A percentile compares a stretch with the other conserved stretches of the same genome.
These are phyloP conservation scores for Ctena decussata DNA, from an alignment of 2,888 invertebrate genomes.

Conservation along the genomic window DNA sequence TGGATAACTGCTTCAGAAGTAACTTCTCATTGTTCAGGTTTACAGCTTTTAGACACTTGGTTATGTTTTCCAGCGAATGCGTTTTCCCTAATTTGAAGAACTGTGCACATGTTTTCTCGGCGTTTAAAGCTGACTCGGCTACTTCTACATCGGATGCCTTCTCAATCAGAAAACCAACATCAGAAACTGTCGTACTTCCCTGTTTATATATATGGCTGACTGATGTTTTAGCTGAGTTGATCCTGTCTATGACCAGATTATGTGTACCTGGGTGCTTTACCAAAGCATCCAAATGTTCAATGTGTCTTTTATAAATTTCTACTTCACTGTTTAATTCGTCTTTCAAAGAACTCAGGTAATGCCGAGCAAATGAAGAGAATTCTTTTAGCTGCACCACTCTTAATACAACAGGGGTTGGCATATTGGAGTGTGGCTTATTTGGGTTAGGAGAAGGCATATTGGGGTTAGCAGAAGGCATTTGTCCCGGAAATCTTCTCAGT, in stretches of 20 bases:
- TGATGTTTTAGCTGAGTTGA: neutral
- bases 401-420: neutral
- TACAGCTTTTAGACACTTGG: neutral
- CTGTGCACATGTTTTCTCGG: neutral
- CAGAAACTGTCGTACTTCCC: neutral
- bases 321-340: neutral
- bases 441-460: neutral
- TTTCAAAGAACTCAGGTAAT: neutral
- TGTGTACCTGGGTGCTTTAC: neutral
- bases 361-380: neutral
- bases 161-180: neutral
- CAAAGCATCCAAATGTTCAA: neutral
- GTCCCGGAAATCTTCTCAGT: neutral
- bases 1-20: neutral
- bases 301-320: neutral
- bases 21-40: neutral
- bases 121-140: neutral
- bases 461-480: neutral
- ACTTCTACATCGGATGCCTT: neutral
- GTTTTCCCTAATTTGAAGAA: neutral
- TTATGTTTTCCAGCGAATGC: neutral
- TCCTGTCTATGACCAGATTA: neutral
- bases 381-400: neutral
- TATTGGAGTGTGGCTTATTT: neutral
- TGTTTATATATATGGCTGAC: neutral